phyloP scores from a whole-genome alignment of 2,888 invertebrate genomes.

The Synanthedon andrenaeformis region DNA sequence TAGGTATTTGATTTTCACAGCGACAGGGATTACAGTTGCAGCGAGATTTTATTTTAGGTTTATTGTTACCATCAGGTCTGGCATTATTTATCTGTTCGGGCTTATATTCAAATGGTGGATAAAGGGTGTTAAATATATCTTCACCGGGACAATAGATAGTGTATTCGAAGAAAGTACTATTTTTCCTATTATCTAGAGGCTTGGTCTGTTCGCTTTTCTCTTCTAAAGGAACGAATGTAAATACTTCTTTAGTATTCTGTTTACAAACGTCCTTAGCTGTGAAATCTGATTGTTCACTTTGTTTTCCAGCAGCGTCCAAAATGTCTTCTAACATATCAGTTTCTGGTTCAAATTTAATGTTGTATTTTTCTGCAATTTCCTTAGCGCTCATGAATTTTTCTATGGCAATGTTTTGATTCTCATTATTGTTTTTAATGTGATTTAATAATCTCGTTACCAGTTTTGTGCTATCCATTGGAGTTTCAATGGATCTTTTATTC shows the following conservation, averaged over 20 bases:
- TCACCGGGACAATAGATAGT: slow-evolving; percentile 16
- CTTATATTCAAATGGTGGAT: slow-evolving; percentile 12
- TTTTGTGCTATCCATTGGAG: slow-evolving; percentile 49
- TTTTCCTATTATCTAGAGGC: slow-evolving; percentile 16
- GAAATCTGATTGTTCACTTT: slow-evolving; percentile 42
- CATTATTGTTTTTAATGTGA: slow-evolving; percentile 56
- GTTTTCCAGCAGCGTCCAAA: slow-evolving; percentile 45
- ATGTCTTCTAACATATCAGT: slow-evolving; percentile 49
- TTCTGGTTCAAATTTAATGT: slow-evolving; percentile 51
- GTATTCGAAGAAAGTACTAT: slow-evolving; percentile 23
- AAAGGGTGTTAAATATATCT: slow-evolving; percentile 11
- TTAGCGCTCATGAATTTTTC: slow-evolving; percentile 64
- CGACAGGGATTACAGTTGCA: slow-evolving; percentile 10
- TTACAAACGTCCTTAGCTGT: slow-evolving; percentile 39
- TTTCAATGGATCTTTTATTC: slow-evolving; percentile 44
- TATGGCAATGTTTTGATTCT: slow-evolving; percentile 59
- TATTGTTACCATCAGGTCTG: slow-evolving; percentile 13
- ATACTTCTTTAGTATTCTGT: slow-evolving; percentile 21
- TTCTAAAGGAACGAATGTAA: slow-evolving; percentile 18
- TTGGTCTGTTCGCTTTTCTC: slow-evolving; percentile 3
- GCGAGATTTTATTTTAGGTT: slow-evolving; percentile 14
- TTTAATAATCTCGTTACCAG: slow-evolving; percentile 46
- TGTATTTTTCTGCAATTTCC: slow-evolving; percentile 59
- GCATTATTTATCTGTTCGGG: slow-evolving; percentile 13
- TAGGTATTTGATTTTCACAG: slow-evolving; percentile 33